Evolutionary conservation across 2,797 vertebrate species (phyloP).

Genomic region (Ataeniobius toweri): DNA sequence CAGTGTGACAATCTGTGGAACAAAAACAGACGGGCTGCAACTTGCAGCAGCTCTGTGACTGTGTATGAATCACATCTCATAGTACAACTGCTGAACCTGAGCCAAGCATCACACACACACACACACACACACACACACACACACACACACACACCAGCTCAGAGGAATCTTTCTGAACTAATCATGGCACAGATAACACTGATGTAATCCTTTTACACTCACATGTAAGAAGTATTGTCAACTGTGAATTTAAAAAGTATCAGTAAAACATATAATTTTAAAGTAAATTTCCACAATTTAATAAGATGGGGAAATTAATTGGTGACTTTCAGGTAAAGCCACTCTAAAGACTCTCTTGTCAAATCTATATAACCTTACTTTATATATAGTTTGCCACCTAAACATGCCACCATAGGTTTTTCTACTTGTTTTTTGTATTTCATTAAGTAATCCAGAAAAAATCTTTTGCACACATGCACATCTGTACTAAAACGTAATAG

Average conservation of each 20-base stretch:
- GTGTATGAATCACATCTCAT: conserved; percentile 39
- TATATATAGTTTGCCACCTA: not conserved
- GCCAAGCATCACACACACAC: conserved; percentile 15
- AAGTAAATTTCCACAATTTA: not conserved
- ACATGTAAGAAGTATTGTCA: not conserved
- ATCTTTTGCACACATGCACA: too few relatives aligned
- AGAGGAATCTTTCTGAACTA: not conserved
- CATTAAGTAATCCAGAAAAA: not conserved
- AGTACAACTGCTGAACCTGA: conserved; percentile 42
- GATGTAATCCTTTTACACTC: conserved; percentile 3
- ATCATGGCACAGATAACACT: conserved; percentile 12
- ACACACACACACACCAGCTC: conserved; percentile 15
- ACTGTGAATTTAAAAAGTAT: not conserved
- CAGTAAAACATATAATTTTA: too few relatives aligned
- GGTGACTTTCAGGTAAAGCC: not conserved
- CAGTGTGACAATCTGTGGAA: conserved; percentile 9
- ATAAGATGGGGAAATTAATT: not conserved
- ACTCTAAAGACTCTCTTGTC: not conserved
- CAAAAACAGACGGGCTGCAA: conserved; percentile 42
- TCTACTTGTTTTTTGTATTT: not conserved
- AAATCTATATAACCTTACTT: not conserved
- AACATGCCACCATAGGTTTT: not conserved
- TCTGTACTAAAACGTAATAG: not conserved
- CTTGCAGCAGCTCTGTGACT: conserved; percentile 47
- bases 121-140: conserved; percentile 27